Conservation (phyloP, 2,888 invertebrate species). For the Seira musarum region DNA sequence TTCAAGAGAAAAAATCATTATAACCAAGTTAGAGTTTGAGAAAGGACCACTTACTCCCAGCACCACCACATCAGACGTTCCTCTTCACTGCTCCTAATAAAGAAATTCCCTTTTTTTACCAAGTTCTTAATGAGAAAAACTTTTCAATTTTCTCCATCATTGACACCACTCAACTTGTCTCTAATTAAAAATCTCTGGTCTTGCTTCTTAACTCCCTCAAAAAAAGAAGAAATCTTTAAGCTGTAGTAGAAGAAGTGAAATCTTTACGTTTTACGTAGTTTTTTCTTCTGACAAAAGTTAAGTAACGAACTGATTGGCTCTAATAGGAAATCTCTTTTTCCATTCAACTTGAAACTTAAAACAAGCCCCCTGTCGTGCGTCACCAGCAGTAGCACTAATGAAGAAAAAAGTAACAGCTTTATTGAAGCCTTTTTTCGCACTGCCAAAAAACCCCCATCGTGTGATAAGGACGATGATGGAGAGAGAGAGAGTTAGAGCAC, state of each 20-base stretch:
- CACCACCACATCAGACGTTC: not conserved
- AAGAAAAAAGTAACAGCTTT: constrained; percentile 32
- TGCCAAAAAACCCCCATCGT: not conserved
- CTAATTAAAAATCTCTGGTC: constrained; percentile 67
- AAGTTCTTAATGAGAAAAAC: constrained; percentile 61
- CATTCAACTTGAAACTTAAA: constrained; percentile 56
- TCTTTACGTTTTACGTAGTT: not conserved
- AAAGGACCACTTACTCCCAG: not conserved
- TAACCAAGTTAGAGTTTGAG: constrained; percentile 4
- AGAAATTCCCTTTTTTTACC: not conserved
- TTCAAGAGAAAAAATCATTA: constrained; percentile 27
- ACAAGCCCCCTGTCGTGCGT: constrained; percentile 52
- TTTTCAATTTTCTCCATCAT: constrained; percentile 67
- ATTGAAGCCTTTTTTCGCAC: constrained; percentile 18
- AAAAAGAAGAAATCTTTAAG: not conserved
- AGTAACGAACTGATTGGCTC: constrained; percentile 58
- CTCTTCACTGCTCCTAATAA: not conserved
- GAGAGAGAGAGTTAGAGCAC: not conserved
- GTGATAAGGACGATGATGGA: not conserved
- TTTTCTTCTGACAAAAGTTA: constrained; percentile 32
- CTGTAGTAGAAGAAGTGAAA: no score
- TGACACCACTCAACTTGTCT: constrained; percentile 68
- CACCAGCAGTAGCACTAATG: constrained; percentile 25
- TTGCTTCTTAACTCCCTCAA: constrained; percentile 41
- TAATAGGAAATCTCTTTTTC: constrained; percentile 56